phyloP scores from a whole-genome alignment of 2,888 invertebrate species.

The Eupithecia insigniata region DNA sequence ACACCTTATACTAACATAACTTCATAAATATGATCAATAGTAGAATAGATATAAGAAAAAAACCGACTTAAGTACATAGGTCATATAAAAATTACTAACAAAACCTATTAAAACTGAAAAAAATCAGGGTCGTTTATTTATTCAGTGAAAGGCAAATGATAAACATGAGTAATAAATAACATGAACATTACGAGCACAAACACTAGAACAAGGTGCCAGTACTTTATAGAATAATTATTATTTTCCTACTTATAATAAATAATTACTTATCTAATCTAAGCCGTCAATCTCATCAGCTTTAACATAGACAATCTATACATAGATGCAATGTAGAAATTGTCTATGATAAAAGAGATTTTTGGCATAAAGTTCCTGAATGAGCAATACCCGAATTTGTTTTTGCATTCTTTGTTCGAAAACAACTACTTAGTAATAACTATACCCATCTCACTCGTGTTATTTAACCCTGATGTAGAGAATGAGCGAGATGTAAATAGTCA shows the following conservation, averaged over 20 bases:
- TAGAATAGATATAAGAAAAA: neutral
- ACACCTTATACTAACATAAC: too few species aligned
- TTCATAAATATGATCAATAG: neutral
- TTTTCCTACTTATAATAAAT: slow-evolving; percentile 9
- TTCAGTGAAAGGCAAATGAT: neutral
- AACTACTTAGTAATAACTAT: slow-evolving; percentile 19
- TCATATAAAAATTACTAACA: neutral
- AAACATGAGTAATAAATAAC: slow-evolving; percentile 11
- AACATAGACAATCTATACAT: slow-evolving; percentile 10
- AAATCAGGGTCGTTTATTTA: neutral
- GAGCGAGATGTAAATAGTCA: slow-evolving; percentile 38
- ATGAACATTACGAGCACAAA: slow-evolving; percentile 31
- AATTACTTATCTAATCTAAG: slow-evolving; percentile 1
- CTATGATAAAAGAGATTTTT: slow-evolving; percentile 13
- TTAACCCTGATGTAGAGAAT: slow-evolving; percentile 29
- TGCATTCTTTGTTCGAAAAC: slow-evolving; percentile 12
- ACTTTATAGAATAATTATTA: slow-evolving; percentile 36
- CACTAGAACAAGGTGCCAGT: slow-evolving; percentile 31
- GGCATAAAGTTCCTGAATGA: slow-evolving; percentile 30
- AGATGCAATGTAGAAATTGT: neutral
- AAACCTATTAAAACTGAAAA: neutral
- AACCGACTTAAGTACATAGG: neutral
- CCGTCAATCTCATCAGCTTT: slow-evolving; percentile 5
- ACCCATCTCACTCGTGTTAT: slow-evolving; percentile 33
- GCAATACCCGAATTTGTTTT: slow-evolving; percentile 36